These are phyloP conservation scores for Melanitta fusca DNA, from an alignment of 2,797 vertebrate species.

Conservation along the genomic window DNA sequence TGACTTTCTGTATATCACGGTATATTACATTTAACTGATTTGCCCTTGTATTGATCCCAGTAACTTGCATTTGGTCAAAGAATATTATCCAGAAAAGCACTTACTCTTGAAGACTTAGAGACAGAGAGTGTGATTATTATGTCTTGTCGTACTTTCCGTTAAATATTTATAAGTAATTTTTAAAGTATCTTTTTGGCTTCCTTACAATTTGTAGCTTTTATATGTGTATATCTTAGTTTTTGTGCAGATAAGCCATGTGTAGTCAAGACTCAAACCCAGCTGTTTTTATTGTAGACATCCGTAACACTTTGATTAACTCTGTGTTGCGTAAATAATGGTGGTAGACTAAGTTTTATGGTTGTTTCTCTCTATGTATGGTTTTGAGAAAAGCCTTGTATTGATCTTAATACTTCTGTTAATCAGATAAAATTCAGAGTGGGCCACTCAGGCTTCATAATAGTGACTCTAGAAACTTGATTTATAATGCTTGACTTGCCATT, in stretches of 20 bases:
- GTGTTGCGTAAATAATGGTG: background rate
- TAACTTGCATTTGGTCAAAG: background rate
- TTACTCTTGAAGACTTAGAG: background rate
- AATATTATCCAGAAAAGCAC: background rate
- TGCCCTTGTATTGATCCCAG: background rate
- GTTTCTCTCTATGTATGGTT: background rate
- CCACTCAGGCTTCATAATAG: background rate
- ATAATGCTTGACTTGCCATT: background rate
- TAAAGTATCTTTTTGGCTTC: background rate
- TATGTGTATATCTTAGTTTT: background rate
- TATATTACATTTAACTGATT: background rate
- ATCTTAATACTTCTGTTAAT: background rate
- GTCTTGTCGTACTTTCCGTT: background rate
- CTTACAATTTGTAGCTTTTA: background rate
- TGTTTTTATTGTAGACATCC: background rate
- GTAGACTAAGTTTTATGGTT: background rate
- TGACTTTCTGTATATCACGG: background rate
- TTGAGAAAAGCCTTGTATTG: background rate
- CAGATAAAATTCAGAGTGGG: background rate
- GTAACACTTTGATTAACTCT: background rate
- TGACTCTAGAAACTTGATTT: background rate
- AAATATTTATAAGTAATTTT: background rate
- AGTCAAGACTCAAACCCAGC: background rate
- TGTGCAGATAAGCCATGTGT: background rate
- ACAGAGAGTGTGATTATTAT: background rate